Evolutionary conservation across 2,888 invertebrate species (phyloP).

Genomic region (Cylindroiulus punctatus): DNA sequence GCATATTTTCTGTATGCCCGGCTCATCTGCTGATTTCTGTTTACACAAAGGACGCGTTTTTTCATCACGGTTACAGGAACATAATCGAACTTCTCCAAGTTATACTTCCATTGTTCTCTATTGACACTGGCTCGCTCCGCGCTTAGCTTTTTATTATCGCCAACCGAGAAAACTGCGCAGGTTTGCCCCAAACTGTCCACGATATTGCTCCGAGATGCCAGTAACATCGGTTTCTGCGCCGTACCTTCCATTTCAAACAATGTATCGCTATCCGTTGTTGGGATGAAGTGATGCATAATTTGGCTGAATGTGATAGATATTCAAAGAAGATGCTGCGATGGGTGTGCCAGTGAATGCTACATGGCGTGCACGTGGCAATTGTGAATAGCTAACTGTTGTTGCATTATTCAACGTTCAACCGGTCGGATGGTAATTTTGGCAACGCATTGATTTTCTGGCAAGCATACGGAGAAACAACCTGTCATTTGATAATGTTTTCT

Average conservation of each 20-base stretch:
- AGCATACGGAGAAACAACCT: slow-evolving; percentile 5
- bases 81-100: slow-evolving; percentile 48
- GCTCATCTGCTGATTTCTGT: slow-evolving; percentile 49
- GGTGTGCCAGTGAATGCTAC: neutral
- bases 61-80: slow-evolving; percentile 6
- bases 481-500: slow-evolving; percentile 5
- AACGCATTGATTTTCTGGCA: neutral
- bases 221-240: neutral
- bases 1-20: slow-evolving; percentile 41
- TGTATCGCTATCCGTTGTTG: neutral
- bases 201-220: neutral
- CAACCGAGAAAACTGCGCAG: neutral
- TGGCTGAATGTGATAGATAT: slow-evolving; percentile 29
- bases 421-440: slow-evolving; percentile 16
- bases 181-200: neutral
- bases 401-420: slow-evolving; percentile 31
- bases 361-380: neutral
- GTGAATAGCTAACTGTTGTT: slow-evolving; percentile 20
- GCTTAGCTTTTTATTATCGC: slow-evolving; percentile 4
- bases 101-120: slow-evolving; percentile 48
- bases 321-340: slow-evolving; percentile 33
- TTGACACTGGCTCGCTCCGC: slow-evolving; percentile 8
- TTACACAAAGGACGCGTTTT: slow-evolving; percentile 21
- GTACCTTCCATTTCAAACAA: slow-evolving; percentile 15
- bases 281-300: slow-evolving; percentile 36